phyloP scores from a whole-genome alignment of 2,797 vertebrate genomes.

The Thunnus albacares region DNA sequence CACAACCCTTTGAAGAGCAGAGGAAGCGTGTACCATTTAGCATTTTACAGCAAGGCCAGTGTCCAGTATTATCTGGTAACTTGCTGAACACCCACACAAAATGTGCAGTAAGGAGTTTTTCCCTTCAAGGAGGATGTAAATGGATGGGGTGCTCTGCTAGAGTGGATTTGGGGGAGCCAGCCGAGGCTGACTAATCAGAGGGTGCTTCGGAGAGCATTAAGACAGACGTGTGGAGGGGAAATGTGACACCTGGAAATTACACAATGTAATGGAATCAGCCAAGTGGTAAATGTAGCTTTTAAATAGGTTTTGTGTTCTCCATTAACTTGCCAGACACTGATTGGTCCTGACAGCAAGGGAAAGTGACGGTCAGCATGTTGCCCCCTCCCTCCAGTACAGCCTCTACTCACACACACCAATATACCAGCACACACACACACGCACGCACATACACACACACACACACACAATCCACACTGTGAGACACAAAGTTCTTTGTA shows the following conservation, averaged over 20 bases:
- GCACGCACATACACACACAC: background rate
- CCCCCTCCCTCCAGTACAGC: conserved; percentile 70
- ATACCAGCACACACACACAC: conserved; percentile 5
- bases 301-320: conserved; percentile 98
- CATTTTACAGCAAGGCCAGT: conserved; percentile 41
- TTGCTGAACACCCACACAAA: conserved; percentile 75
- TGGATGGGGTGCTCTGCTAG: conserved; percentile 75
- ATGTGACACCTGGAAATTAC: conserved; percentile 99
- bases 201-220: conserved; percentile 88
- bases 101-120: conserved; percentile 80
- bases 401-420: conserved; percentile 14
- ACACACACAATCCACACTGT: conserved; percentile 1
- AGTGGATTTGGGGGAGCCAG: conserved; percentile 85
- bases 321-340: conserved; percentile 95
- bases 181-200: conserved; percentile 86
- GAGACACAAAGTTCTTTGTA: conserved; percentile 74
- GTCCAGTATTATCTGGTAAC: conserved; percentile 66
- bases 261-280: conserved; percentile 97
- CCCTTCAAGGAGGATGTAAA: conserved; percentile 79
- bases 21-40: conserved; percentile 43
- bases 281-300: conserved; percentile 99
- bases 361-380: conserved; percentile 90
- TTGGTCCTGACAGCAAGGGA: conserved; percentile 90
- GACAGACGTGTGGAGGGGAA: conserved; percentile 90
- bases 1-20: conserved; percentile 18